Evolutionary conservation across 2,797 vertebrate genomes (phyloP).

Genomic region (Ctenopoma kingsleyae): DNA sequence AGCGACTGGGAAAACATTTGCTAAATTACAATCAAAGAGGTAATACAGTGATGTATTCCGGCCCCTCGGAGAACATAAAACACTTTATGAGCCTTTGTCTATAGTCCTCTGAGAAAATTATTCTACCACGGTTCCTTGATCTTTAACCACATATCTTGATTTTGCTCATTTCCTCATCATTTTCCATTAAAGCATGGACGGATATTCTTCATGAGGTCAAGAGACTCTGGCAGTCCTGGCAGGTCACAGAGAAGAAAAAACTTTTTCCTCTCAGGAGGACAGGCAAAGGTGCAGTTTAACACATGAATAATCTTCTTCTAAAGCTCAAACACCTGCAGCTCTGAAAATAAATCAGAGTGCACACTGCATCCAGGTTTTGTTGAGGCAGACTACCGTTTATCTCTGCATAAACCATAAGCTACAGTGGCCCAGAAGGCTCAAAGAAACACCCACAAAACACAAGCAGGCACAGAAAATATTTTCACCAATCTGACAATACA

Average conservation of each 20-base stretch:
- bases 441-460: background rate
- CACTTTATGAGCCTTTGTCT: constrained; percentile 54
- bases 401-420: constrained; percentile 1
- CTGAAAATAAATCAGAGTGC: constrained; percentile 5
- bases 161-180: constrained; percentile 76
- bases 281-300: constrained; percentile 31
- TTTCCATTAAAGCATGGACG: constrained; percentile 70
- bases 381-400: background rate
- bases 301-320: constrained; percentile 34
- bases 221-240: constrained; percentile 44
- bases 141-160: constrained; percentile 67
- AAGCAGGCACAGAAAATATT: background rate
- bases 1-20: constrained; percentile 63
- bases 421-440: background rate
- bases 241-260: constrained; percentile 52
- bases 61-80: constrained; percentile 51
- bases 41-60: constrained; percentile 58
- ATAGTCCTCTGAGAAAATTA: constrained; percentile 52
- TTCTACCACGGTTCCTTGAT: constrained; percentile 66
- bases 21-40: constrained; percentile 71
- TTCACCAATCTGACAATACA: background rate
- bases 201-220: constrained; percentile 57
- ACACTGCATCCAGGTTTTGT: constrained; percentile 4
- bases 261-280: constrained; percentile 41
- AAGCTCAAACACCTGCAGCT: constrained; percentile 57